These are phyloP conservation scores for Hecatera dysodea DNA, from an alignment of 2,888 invertebrate species.

Conservation along the genomic window DNA sequence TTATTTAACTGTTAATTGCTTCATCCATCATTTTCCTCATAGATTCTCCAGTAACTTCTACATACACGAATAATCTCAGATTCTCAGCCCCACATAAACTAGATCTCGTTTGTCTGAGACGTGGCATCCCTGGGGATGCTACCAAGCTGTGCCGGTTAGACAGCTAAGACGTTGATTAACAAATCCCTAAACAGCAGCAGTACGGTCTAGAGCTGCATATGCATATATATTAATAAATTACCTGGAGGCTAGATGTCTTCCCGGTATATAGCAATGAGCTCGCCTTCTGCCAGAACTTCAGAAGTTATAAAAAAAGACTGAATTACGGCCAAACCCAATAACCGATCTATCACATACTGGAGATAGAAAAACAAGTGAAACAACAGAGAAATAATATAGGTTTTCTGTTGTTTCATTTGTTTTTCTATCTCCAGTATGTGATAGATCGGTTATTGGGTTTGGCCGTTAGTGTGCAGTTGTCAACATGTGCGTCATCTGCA, in stretches of 20 bases:
- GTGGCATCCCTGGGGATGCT: slow-evolving; percentile 42
- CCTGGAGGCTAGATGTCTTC: background rate
- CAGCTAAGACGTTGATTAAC: slow-evolving; percentile 54
- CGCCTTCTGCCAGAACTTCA: no score
- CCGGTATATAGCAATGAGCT: background rate
- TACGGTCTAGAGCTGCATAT: slow-evolving; percentile 5
- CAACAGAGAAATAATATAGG: no score
- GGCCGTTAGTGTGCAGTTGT: no score
- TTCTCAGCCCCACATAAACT: slow-evolving; percentile 2
- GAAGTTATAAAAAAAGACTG: no score
- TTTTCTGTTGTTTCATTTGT: no score
- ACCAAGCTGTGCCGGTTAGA: slow-evolving; percentile 25
- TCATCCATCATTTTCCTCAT: slow-evolving; percentile 3
- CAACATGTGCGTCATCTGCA: no score
- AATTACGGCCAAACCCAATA: no score
- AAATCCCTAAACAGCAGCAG: slow-evolving; percentile 50
- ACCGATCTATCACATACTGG: no score
- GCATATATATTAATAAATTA: background rate
- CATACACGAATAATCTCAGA: background rate
- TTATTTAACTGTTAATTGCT: background rate
- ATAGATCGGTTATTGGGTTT: no score
- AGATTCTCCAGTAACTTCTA: background rate
- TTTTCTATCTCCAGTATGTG: no score
- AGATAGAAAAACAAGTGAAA: no score
- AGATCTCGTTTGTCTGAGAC: slow-evolving; percentile 32